Evolutionary conservation across 2,797 vertebrate species (phyloP), one percentile per base, ranked within the genome.

Genomic region (Helostoma temminkii): DNA sequence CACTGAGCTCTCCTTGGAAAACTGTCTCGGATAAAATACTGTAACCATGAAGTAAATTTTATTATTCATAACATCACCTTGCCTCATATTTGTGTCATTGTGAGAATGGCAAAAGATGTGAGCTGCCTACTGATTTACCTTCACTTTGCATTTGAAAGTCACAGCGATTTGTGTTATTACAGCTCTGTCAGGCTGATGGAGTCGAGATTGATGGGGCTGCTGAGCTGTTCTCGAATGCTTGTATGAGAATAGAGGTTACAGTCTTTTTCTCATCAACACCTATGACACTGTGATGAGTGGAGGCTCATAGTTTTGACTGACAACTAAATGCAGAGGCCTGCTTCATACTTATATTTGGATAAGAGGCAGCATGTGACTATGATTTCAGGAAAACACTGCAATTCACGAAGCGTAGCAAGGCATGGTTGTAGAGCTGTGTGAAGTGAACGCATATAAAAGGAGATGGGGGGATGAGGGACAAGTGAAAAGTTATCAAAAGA

Each of bases 91-190:
- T 75, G 52, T 73, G 76, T 75, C 62, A 69, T 68, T 78, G 70
- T 58, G 74, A 71, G 63, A 76, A 78, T 48, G 66, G 73, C 63
- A 48, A 42, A 64, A 59, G 45, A 81, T 88, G 90, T 88, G 91
- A 87, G 76, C 75, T 15, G 88, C 89, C 84, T 90, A 57, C 85
- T 82, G 78, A 91, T 87, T 68, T 71, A 62, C 71, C 66, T 77
- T 68, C 81, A 64, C 89, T 89, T 84, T 90, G 85, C 88, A 90
- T 90, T 86, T 90, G 87, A 92, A 89, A 92, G 88, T 90, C 81
- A 74, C 80, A 85, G 76, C 65, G 54, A 87, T 90, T 89, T 86
- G 82, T 88, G 88, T 90, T 91, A 88, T 88, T 90, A 91, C 64
- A 47, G 72, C 79, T 80, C 79, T 88, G 90, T 88, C 91, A 91